These are phyloP conservation scores for Phyto melanocephala DNA, from an alignment of 2,888 invertebrate genomes.

Conservation along the genomic window DNA sequence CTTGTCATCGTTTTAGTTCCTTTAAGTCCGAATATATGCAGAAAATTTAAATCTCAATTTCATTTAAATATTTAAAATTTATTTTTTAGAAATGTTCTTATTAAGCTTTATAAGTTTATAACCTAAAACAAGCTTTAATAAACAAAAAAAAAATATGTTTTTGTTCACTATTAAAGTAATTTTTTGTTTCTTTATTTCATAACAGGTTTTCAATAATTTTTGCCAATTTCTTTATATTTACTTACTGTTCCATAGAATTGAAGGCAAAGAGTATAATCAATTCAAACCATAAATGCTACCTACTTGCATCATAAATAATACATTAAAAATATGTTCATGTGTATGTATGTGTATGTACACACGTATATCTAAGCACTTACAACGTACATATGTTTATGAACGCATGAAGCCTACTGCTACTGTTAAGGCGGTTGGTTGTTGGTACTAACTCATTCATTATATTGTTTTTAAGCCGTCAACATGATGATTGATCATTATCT, in stretches of 20 bases:
- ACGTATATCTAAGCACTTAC: not conserved
- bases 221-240: constrained; percentile 42
- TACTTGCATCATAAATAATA: constrained; percentile 9
- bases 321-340: not conserved
- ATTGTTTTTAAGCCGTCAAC: constrained; percentile 36
- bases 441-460: constrained; percentile 33
- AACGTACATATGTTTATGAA: constrained; percentile 3
- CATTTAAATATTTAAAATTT: no score
- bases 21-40: no score
- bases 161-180: constrained; percentile 8
- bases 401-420: constrained; percentile 20
- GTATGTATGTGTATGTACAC: not conserved
- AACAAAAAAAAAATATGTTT: constrained; percentile 13
- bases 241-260: constrained; percentile 18
- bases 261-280: not conserved
- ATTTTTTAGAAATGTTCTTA: no score
- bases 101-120: no score
- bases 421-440: not conserved
- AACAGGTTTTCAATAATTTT: constrained; percentile 4
- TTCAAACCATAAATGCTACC: constrained; percentile 28
- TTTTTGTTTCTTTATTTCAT: not conserved
- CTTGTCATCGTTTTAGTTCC: no score
- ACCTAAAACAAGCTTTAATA: no score
- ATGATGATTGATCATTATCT: constrained; percentile 65
- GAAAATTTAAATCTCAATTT: no score